A percentile compares a stretch with the other conserved stretches of the same genome.
phyloP scores from a whole-genome alignment of 2,888 invertebrate genomes.

The Cacoxenus indagator region DNA sequence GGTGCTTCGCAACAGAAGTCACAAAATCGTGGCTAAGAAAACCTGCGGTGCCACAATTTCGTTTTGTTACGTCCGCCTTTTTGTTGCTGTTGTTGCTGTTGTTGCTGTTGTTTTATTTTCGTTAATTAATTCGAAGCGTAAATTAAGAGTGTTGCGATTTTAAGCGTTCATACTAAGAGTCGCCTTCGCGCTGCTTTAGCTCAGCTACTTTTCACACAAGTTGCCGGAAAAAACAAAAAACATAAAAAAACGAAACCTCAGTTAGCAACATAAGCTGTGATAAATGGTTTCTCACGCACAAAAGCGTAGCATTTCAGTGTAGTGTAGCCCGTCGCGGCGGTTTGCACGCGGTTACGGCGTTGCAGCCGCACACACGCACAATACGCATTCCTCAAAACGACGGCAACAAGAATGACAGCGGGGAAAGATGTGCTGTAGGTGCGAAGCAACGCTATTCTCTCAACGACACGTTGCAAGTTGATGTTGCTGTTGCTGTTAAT shows the following conservation, averaged over 20 bases:
- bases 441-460: neutral
- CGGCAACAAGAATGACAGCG: neutral
- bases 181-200: neutral
- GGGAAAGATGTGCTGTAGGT: neutral
- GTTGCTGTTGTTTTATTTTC: neutral
- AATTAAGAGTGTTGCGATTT: slow-evolving; percentile 15
- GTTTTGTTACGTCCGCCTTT: neutral
- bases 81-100: neutral
- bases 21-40: neutral
- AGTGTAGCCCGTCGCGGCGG: neutral
- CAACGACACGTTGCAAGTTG: neutral
- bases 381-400: too few species aligned
- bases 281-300: slow-evolving; percentile 25
- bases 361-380: neutral
- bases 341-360: neutral
- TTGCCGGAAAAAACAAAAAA: too few species aligned
- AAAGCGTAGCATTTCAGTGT: neutral
- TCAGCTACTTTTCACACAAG: too few species aligned
- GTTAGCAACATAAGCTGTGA: slow-evolving; percentile 33
- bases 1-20: slow-evolving; percentile 15
- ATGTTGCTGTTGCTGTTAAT: slow-evolving; percentile 1
- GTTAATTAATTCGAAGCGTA: slow-evolving; percentile 14
- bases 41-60: neutral
- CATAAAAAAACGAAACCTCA: too few species aligned
- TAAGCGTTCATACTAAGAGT: neutral